Base-by-base conservation (phyloP, 2,888 invertebrate genomes). In the Dendrolimus pini region DNA sequence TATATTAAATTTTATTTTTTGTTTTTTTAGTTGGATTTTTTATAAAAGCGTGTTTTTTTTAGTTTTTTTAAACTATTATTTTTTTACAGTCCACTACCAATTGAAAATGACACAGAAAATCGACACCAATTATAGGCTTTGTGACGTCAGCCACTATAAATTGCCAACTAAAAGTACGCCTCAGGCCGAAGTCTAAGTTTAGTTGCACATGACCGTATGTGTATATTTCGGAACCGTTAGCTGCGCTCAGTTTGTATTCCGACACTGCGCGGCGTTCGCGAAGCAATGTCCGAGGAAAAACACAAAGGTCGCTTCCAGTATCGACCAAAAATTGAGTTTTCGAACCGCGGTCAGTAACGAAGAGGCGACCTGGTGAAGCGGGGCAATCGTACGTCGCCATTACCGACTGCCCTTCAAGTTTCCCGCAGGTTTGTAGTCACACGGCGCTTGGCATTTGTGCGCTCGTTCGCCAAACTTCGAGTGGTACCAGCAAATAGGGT, bases 401-500 rank as follows among this genome's bases (percentile, higher is more conserved):
- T 60, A 62, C 52, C 53, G 64, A 62, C 55, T 57, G 62, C 62
- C 61, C 52, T 18, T 9, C 7, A 41, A 47, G 62, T 62, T 65
- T 60, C 52, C 63, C 58, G 60, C 56, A 53, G 52, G 13, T 41
- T 57, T 58, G n/a, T 41, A 64, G 52, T 62, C 61, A 52, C 61
- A 61, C 0, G 69, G 69, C 10, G 53, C 52, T 1, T 56, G 9
- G 58, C 69, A 67, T n/a, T 53, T 61, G 1, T 41, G 41, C 0
- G 64, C 66, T 1, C 60, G 42, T 0, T 10, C 12, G 0, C 61
- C 64, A n/a, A 54, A 61, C 42, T 62, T 65, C 1, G 7, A 6
- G 30, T 70, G 70, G 56, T 70, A 68, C 66, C 68, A 69, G 42
- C 66, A 67, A 0, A 66, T 0, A 0, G 65, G 65, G 47, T 56